Conservation (phyloP, 1,140 invertebrate species). For the Achatina immaculata region DNA sequence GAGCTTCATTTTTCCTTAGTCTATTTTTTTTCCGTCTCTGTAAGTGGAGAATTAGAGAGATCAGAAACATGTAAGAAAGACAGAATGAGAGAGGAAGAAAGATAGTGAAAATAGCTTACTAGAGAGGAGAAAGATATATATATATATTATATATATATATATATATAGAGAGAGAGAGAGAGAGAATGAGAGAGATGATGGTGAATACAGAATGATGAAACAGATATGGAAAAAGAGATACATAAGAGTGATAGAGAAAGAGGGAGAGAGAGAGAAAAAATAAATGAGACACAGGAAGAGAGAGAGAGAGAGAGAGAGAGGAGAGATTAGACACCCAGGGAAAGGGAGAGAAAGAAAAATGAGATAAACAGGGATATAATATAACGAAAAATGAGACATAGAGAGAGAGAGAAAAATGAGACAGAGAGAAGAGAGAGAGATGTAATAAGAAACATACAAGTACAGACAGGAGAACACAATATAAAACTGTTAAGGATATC, state of each 20-base stretch:
- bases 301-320: conserved; percentile 15
- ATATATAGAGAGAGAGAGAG: no score
- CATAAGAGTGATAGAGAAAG: conserved; percentile 12
- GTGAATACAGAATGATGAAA: background rate
- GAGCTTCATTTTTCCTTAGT: no score
- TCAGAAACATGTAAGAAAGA: conserved; percentile 9
- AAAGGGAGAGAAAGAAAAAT: background rate
- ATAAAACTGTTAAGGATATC: background rate
- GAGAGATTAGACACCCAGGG: background rate
- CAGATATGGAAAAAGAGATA: background rate
- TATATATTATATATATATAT: no score
- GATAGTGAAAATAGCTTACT: background rate
- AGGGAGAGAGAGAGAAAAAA: background rate
- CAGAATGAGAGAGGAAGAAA: conserved; percentile 31
- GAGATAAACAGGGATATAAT: background rate
- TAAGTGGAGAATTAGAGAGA: no score
- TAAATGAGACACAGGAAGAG: conserved; percentile 8
- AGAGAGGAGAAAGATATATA: background rate
- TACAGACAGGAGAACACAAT: background rate
- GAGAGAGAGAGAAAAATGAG: background rate
- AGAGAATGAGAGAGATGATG: background rate
- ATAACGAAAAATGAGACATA: background rate
- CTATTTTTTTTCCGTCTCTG: no score
- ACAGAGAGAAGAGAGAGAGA: background rate
- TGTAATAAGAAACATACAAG: background rate